Base-by-base conservation (phyloP, 2,797 vertebrate genomes). In the Brachyalestes nurse region DNA sequence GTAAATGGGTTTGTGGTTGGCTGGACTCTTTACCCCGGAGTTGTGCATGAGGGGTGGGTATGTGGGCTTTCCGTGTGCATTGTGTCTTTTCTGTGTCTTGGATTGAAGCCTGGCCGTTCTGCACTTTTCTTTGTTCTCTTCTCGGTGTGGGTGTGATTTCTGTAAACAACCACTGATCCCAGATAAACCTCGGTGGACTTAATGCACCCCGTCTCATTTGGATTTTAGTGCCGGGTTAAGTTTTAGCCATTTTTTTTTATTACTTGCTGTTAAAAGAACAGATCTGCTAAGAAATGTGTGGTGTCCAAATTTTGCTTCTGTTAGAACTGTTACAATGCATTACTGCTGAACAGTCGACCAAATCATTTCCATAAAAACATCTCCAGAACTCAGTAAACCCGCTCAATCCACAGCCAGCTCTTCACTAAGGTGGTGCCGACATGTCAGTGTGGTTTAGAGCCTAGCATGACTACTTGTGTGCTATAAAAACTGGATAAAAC, bases 241-340 rank as follows among this genome's bases (percentile, higher is more conserved):
- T 5, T 12, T 8, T 61, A 49, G 21, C 6, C 34, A 14, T 8
- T 19, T 72, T 19, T 72, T 28, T 6, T 34, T 53, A 34, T 51
- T 89, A 90, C 89, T 88, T 90, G 90, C 75, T 86, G 72, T 78
- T 14, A 28, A 51, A 51, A 4, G 13, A 51, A 51, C 4, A 16
- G 47, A 51, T 51, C 13, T 13, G 47, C 10, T 12, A 16, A 51
- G 47, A 51, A 4, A 12, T 51, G 13, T 51, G 1, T 51, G 3
- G 10, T 51, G 47, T 51, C 13, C 47, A 45, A 45, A 12, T 45
- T 51, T 13, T 13, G 10, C 13, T 51, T 51, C 47, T 51, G 12
- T 13, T 51, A 51, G 47, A 51, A 51, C 47, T 51, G 10, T 51
- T 4, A 51, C 12, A 12, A 4, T 16, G 16, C 12, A 51, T 13